A percentile compares a stretch with the other conserved stretches of the same genome.
Conservation (phyloP, 2,113 vertebrate genomes). For the Pseudorhombus dupliciocellatus region DNA sequence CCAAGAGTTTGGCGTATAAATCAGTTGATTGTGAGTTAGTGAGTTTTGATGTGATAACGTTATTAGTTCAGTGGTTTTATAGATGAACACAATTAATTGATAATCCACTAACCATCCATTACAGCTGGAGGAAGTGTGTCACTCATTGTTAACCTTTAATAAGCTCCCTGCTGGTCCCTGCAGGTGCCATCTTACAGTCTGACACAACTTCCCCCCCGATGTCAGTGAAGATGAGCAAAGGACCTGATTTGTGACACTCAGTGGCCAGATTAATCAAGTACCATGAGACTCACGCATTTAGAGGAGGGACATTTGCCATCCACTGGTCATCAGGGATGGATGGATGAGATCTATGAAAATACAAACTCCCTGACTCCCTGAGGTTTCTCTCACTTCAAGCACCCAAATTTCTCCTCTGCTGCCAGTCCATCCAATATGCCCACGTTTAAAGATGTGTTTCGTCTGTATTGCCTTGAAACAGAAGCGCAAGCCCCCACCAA, state of each 20-base stretch:
- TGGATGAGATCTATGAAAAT: neutral
- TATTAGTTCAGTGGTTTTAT: neutral
- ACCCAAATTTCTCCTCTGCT: conserved; percentile 28
- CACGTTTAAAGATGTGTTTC: neutral
- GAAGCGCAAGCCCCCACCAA: neutral
- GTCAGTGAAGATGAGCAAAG: neutral
- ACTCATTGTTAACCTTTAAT: conserved; percentile 16
- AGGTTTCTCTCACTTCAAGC: neutral
- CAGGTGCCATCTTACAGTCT: conserved; percentile 4
- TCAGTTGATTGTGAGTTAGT: no score
- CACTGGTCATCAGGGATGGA: neutral
- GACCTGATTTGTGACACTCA: conserved; percentile 5
- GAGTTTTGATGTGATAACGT: no score
- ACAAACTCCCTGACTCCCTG: conserved; percentile 1
- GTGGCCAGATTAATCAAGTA: conserved; percentile 9
- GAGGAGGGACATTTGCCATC: no score
- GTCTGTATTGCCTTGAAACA: neutral
- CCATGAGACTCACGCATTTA: conserved; percentile 1
- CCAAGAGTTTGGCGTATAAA: no score
- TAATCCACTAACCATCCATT: conserved; percentile 13
- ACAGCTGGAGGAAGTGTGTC: conserved; percentile 55
- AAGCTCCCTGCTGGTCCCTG: neutral
- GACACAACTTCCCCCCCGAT: neutral
- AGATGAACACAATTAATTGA: neutral
- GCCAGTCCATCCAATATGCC: neutral